Percentiles rank a stretch among this genome's conserved stretches.
Conservation (phyloP, 2,113 vertebrate species). For the Tringa solitaria region DNA sequence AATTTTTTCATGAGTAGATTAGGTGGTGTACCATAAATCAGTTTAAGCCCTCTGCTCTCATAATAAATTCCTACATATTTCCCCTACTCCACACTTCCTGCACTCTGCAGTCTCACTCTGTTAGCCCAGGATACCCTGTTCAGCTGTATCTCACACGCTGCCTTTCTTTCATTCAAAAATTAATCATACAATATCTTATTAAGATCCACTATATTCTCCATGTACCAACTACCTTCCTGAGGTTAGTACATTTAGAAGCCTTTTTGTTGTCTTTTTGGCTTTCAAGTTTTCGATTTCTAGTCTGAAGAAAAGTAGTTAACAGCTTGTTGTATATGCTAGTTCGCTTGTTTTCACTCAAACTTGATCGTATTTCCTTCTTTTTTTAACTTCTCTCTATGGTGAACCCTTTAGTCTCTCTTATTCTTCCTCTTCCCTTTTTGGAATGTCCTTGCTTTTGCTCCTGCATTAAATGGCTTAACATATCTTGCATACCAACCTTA, state of each 20-base stretch:
- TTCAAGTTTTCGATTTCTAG: not conserved
- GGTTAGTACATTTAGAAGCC: not conserved
- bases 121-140: not conserved
- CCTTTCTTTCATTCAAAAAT: not conserved
- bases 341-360: not conserved
- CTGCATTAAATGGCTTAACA: not conserved
- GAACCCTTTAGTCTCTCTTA: not conserved
- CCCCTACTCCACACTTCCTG: not conserved
- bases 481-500: not conserved
- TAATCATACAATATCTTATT: not conserved
- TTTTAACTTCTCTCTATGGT: not conserved
- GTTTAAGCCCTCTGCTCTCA: not conserved
- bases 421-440: not conserved
- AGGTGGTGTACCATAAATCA: not conserved
- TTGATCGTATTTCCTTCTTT: not conserved
- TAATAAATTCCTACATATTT: not conserved
- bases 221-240: not conserved
- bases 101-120: accelerated
- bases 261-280: not conserved
- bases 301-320: not conserved
- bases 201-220: not conserved
- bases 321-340: not conserved
- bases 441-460: not conserved
- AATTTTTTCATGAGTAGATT: not conserved
- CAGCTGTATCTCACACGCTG: not conserved